Evolutionary conservation across 1,140 invertebrate species (phyloP).

Genomic region (Drosophila albomicans): DNA sequence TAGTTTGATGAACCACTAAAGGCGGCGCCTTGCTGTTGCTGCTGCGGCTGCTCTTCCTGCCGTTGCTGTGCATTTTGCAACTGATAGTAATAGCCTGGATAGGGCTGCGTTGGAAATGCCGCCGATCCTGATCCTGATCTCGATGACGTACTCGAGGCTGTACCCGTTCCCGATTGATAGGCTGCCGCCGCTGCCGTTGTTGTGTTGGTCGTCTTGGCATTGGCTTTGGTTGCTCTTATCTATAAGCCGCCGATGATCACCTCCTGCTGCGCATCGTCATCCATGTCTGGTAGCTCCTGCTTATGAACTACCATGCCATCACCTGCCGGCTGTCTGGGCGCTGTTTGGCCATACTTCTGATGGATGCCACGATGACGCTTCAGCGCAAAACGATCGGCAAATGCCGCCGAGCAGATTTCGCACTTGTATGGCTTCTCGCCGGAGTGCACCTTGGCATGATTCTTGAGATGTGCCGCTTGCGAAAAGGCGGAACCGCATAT

Average conservation of each 20-base stretch:
- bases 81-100: constrained; percentile 56
- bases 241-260: constrained; percentile 84
- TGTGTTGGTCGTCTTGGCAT: constrained; percentile 49
- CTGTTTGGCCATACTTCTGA: constrained; percentile 89
- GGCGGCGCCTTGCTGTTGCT: constrained; percentile 24
- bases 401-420: constrained; percentile 94
- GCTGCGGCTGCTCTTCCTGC: constrained; percentile 30
- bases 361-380: constrained; percentile 92
- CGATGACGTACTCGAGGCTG: background rate
- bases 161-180: constrained; percentile 18
- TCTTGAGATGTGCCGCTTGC: constrained; percentile 94
- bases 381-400: constrained; percentile 92
- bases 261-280: constrained; percentile 83
- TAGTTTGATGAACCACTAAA: constrained; percentile 50
- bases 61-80: constrained; percentile 43
- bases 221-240: constrained; percentile 71
- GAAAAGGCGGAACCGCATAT: constrained; percentile 94
- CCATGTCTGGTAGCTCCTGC: constrained; percentile 81
- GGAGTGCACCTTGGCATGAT: constrained; percentile 93
- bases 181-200: constrained; percentile 32
- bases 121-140: background rate
- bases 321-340: constrained; percentile 68
- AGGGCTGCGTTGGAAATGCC: constrained; percentile 33
- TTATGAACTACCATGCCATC: constrained; percentile 82
- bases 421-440: constrained; percentile 91